Base-by-base conservation (phyloP, 2,113 vertebrate genomes). In the Festucalex cinctus region DNA sequence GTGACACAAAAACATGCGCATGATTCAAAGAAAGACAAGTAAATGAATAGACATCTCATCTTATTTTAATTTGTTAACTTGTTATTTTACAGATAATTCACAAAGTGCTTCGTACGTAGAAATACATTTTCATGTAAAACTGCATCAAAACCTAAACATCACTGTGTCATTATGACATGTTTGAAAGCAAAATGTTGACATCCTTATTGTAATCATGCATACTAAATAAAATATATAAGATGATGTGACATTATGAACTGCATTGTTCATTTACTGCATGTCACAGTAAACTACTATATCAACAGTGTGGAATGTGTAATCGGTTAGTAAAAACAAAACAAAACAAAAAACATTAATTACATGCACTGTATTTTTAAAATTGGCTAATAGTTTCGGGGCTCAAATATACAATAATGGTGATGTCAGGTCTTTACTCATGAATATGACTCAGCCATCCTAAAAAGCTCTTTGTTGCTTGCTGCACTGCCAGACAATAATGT, bases 11-110 rank as follows among this genome's bases (percentile, higher is more conserved):
- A 62, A 26, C 10, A 41, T 59, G 36, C 16, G 16, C 36, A 22
- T 14, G 13, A 20, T 39, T 60, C n/a, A 43, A 62, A 8, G n/a
- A 41, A 43, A 39, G 35, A 10, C 26, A 20, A 12, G 24, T 57
- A 43, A 64, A 1, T n/a, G 22, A n/a, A 46, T 13, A 4, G 68
- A 57, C 5, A 44, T 76, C 35, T 67, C 26, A 54, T 62, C 75
- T 79, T 74, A 62, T 22, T 65, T 65, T 74, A 62, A 14, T 65
- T 65, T 24, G 36, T 68, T 28, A 62, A n/a, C 75, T 83, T 83
- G 28, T 37, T 70, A 62, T 51, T 59, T 59, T 44, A 72, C 73
- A 74, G 46, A 68, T 43, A 22, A 60, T 46, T 35, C 1, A 22
- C 20, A 20, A 24, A 41, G 60, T 43, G 60, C 51, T 58, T 61